Evolutionary conservation across 2,888 invertebrate species (phyloP).

Genomic region (Scaptomyza tumidula): DNA sequence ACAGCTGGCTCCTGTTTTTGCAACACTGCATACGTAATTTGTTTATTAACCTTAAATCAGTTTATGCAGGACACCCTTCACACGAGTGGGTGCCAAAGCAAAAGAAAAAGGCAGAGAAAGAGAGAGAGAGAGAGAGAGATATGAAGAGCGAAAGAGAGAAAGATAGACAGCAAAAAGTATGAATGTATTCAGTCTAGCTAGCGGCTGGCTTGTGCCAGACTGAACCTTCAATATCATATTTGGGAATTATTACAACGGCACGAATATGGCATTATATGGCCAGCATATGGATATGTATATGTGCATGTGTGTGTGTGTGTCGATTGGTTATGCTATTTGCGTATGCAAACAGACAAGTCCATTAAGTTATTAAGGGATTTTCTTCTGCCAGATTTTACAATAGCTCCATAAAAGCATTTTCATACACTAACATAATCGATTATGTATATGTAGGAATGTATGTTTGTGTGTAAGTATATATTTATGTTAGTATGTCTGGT

Average conservation of each 20-base stretch:
- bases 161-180: not conserved
- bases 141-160: not conserved
- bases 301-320: constrained; percentile 21
- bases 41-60: constrained; percentile 79
- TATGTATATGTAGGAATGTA: not conserved
- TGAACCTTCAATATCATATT: constrained; percentile 49
- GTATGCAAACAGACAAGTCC: constrained; percentile 65
- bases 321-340: constrained; percentile 35
- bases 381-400: constrained; percentile 57
- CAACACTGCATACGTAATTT: constrained; percentile 70
- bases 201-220: constrained; percentile 8
- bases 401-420: constrained; percentile 37
- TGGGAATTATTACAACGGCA: constrained; percentile 55
- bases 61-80: constrained; percentile 49
- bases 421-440: not conserved
- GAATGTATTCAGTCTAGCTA: constrained; percentile 6
- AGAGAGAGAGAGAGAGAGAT: not conserved
- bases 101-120: not conserved
- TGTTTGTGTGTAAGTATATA: not conserved
- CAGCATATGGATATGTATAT: constrained; percentile 19
- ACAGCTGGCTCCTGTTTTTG: constrained; percentile 32
- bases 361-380: constrained; percentile 81
- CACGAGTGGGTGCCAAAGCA: not conserved
- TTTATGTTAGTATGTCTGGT: not conserved
- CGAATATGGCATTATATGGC: constrained; percentile 42